phyloP scores from a whole-genome alignment of 2,888 invertebrate species.

The Lithosia quadra region DNA sequence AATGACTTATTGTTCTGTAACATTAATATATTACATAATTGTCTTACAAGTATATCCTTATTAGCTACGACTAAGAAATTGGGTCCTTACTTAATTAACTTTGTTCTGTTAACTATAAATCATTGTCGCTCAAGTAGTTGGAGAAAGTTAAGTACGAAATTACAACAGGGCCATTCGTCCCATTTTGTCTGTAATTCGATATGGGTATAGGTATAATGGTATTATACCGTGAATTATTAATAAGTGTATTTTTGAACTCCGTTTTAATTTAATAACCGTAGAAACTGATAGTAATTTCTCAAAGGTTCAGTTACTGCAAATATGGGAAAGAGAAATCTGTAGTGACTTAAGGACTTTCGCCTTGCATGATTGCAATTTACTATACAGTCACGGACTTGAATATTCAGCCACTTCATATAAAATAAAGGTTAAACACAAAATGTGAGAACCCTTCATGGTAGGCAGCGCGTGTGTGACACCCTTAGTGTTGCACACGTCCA shows the following conservation, averaged over 20 bases:
- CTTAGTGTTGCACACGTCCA: too few species aligned
- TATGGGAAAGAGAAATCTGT: neutral
- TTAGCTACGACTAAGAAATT: slow-evolving; percentile 43
- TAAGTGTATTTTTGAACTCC: neutral
- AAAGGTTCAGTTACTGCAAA: neutral
- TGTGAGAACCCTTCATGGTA: too few species aligned
- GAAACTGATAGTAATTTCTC: neutral
- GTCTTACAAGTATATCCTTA: slow-evolving; percentile 21
- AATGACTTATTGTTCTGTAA: neutral
- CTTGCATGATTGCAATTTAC: neutral
- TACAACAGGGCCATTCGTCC: slow-evolving; percentile 9
- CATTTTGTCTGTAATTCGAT: slow-evolving; percentile 6
- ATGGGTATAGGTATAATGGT: neutral
- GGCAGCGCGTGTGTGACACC: too few species aligned
- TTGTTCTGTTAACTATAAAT: slow-evolving; percentile 51
- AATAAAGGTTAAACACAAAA: neutral
- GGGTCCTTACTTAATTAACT: slow-evolving; percentile 49
- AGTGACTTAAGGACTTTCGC: neutral
- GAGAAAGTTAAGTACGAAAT: slow-evolving; percentile 35
- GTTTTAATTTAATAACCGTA: neutral
- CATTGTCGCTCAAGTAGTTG: slow-evolving; percentile 46
- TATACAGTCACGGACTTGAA: too few species aligned
- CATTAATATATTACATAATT: slow-evolving; percentile 17
- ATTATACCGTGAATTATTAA: neutral
- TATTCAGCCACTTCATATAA: neutral